Evolutionary conservation across 2,888 invertebrate species (phyloP).

Genomic region (Drosophila melanosoma): DNA sequence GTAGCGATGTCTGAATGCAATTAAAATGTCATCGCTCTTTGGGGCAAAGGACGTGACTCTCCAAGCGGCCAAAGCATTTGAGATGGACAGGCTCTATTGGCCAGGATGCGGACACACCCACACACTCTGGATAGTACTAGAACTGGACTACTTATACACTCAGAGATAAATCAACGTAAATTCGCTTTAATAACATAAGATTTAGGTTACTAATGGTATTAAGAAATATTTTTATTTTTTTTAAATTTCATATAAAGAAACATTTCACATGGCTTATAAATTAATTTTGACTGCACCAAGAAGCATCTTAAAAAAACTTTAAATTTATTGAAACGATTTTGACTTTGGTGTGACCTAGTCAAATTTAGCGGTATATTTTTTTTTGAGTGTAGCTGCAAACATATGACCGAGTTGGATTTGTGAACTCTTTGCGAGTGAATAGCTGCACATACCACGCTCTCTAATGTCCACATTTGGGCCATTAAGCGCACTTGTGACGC

Average conservation of each 20-base stretch:
- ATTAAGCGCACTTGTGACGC: slow-evolving; percentile 75
- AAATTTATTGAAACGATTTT: neutral
- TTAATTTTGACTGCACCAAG: neutral
- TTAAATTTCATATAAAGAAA: neutral
- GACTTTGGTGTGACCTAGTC: neutral
- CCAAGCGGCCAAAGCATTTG: slow-evolving; percentile 40
- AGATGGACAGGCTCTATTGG: slow-evolving; percentile 10
- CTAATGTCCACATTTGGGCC: slow-evolving; percentile 43
- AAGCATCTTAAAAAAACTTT: neutral
- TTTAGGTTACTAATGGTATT: neutral
- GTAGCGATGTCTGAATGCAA: slow-evolving; percentile 67
- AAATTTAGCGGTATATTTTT: neutral
- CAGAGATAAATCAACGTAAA: neutral
- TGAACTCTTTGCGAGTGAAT: slow-evolving; percentile 38
- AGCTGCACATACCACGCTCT: slow-evolving; percentile 35
- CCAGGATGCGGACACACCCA: slow-evolving; percentile 18
- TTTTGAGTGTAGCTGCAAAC: slow-evolving; percentile 10
- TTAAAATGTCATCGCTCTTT: slow-evolving; percentile 70
- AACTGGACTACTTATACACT: neutral
- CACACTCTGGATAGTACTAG: slow-evolving; percentile 42
- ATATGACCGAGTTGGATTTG: slow-evolving; percentile 54
- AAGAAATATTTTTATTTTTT: neutral
- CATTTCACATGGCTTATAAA: neutral
- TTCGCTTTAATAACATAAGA: neutral
- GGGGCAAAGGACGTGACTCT: slow-evolving; percentile 20